These are phyloP conservation scores for Strix uralensis DNA, from an alignment of 2,113 vertebrate species.

Conservation along the genomic window DNA sequence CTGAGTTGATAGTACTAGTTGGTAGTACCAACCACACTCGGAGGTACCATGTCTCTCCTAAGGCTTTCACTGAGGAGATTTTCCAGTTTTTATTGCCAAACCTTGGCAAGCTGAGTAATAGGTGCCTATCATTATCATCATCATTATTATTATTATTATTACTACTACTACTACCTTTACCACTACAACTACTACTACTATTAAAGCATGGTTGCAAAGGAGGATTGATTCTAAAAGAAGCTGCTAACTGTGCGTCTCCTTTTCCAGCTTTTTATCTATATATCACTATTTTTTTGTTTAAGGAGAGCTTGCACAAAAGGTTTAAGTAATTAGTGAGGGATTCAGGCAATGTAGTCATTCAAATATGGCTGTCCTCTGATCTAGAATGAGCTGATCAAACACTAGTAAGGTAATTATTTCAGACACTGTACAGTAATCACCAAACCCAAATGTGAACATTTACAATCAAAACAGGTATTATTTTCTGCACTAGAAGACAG, in stretches of 20 bases:
- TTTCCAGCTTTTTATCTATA: neutral
- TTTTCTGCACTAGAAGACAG: neutral
- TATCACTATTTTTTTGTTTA: neutral
- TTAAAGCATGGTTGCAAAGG: neutral
- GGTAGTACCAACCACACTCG: accelerated
- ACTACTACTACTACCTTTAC: accelerated
- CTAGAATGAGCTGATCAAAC: neutral
- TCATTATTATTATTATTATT: too few species aligned
- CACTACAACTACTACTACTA: neutral
- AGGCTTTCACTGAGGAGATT: neutral
- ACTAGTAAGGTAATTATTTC: neutral
- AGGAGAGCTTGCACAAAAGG: neutral
- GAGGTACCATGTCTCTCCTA: accelerated
- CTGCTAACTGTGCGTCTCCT: neutral
- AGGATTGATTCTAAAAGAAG: neutral
- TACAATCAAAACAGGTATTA: neutral
- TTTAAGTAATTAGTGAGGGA: neutral
- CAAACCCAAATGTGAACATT: neutral
- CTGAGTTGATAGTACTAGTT: neutral
- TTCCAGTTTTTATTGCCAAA: neutral
- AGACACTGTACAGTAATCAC: neutral
- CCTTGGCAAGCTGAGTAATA: neutral
- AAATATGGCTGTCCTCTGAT: neutral
- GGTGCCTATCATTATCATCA: neutral
- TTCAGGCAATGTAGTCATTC: neutral